Conservation (phyloP, 1,140 invertebrate genomes). For the Drosophila pseudoobscura region DNA sequence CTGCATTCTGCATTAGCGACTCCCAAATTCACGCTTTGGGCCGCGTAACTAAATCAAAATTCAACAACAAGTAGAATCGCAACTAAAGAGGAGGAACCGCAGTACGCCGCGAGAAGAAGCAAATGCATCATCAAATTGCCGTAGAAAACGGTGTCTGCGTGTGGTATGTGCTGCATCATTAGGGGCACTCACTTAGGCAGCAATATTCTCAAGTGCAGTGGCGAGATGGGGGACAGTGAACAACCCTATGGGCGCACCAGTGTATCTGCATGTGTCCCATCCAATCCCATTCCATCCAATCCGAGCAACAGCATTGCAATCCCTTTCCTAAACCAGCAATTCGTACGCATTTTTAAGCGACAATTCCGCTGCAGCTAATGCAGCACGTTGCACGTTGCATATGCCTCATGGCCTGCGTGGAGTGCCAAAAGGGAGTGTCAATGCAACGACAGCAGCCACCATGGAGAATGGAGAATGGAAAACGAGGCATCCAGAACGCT, state of each 20-base stretch:
- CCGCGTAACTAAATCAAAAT: constrained; percentile 78
- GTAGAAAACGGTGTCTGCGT: constrained; percentile 54
- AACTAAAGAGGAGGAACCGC: constrained; percentile 13
- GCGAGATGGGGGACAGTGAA: not conserved
- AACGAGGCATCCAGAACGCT: constrained; percentile 8
- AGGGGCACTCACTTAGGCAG: constrained; percentile 34
- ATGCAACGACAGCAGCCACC: constrained; percentile 22
- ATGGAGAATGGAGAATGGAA: constrained; percentile 16
- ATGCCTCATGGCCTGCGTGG: constrained; percentile 53
- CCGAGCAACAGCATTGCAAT: constrained; percentile 8
- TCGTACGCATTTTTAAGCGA: constrained; percentile 45
- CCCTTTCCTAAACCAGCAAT: constrained; percentile 18
- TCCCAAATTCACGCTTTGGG: constrained; percentile 58
- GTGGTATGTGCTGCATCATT: constrained; percentile 44
- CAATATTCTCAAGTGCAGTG: constrained; percentile 17
- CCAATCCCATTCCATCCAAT: not conserved
- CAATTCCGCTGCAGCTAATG: constrained; percentile 51
- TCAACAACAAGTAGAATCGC: constrained; percentile 39
- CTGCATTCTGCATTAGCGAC: constrained; percentile 6
- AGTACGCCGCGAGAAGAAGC: not conserved
- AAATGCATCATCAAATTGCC: constrained; percentile 56
- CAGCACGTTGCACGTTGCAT: constrained; percentile 48
- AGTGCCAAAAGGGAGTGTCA: constrained; percentile 70
- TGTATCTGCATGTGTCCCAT: not conserved
- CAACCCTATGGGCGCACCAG: constrained; percentile 3